These are phyloP conservation scores for Natrix natrix DNA, from an alignment of 2,797 vertebrate species.

Conservation along the genomic window DNA sequence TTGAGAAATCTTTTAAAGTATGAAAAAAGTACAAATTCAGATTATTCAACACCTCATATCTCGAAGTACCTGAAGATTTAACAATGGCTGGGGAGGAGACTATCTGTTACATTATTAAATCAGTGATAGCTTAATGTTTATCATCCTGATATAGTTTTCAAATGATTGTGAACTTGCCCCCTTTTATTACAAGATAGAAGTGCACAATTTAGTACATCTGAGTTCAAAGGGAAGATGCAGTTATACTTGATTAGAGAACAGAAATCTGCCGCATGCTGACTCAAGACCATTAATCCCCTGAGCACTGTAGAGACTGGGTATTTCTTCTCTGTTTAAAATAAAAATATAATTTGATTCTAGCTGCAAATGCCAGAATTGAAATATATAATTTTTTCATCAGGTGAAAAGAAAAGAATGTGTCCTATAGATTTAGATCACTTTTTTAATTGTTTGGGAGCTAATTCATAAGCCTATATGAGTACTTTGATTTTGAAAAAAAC, in stretches of 20 bases:
- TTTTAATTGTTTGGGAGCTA: background rate
- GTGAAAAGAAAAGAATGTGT: background rate
- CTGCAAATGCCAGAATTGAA: background rate
- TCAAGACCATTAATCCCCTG: background rate
- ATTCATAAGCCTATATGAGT: background rate
- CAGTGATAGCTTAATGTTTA: background rate
- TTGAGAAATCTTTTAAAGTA: background rate
- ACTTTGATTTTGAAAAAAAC: background rate
- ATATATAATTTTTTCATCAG: background rate
- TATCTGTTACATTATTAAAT: background rate
- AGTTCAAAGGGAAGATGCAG: background rate
- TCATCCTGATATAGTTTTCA: constrained; percentile 3
- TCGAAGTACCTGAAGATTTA: background rate
- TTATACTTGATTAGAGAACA: background rate
- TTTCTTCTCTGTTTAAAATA: background rate
- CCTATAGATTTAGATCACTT: background rate
- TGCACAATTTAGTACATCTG: background rate
- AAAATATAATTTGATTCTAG: background rate
- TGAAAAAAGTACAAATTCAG: background rate
- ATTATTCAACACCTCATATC: background rate
- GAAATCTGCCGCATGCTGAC: background rate
- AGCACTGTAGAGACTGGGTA: background rate
- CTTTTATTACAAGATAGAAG: background rate
- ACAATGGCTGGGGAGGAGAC: background rate
- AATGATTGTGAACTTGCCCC: background rate